Evolutionary conservation across 2,888 invertebrate genomes (phyloP), one percentile per base, ranked within the genome.

Genomic region (Azorinus chamasolen): DNA sequence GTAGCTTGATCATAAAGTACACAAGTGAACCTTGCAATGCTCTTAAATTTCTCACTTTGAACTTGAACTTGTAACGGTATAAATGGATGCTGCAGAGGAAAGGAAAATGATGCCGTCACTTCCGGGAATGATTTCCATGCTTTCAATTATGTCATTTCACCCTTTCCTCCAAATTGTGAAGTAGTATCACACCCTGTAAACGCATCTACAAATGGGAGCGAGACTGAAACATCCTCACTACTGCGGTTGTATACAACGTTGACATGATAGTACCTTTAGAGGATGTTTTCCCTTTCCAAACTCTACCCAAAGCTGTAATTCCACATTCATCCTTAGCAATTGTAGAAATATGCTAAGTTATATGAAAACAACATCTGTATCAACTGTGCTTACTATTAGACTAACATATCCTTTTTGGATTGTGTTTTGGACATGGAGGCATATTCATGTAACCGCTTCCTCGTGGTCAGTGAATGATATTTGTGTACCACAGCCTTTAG

Each of bases 181-280:
- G 74, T 74, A 25, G 66, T 54, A 69, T 87, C 83, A 57, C 80
- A 83, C 2, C 83, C 86, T 55, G 83, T 84, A 48, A 86, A 83
- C 10, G 83, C 78, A 57, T 83, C 83, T 46, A 85, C 83, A 61
- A 55, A 76, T 3, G 63, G 64, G 3, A 83, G 55, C 16, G 75
- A 79, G 12, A n/a, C 53, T 16, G 71, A 41, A 14, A 69, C 82
- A 16, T 78, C 68, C 14, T 62, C 61, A 3, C 82, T 77, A 25
- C 83, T 32, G n/a, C 68, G 14, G 12, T 46, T 12, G 25, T 14
- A 50, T 0, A 84, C 24, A 1, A 79, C 78, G 77, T 82, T 68
- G 5, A 83, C 24, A n/a, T 73, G 80, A 55, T 84, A 72, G 71
- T 77, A 84, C 18, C 77, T n/a, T n/a, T n/a, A n/a, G n/a, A 20